Evolutionary conservation across 37 sponge, comb jelly and placozoan genomes (phyloP).

Genomic region (Mnemiopsis leidyi): DNA sequence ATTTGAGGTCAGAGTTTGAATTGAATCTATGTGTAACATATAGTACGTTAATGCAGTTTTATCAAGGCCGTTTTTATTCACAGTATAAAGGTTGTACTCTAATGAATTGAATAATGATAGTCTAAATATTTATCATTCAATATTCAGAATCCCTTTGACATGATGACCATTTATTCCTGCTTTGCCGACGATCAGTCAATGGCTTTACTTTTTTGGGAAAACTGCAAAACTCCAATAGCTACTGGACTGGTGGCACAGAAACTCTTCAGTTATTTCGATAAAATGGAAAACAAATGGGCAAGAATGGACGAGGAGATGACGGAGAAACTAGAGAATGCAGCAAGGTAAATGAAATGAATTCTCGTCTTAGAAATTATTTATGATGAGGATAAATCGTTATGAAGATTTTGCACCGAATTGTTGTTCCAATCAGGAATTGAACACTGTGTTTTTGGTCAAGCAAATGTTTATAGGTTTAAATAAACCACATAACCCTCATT

Average conservation of each 20-base stretch:
- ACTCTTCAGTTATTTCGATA: conserved; percentile 7
- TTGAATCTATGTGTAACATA: too few relatives aligned
- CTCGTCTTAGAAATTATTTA: too few relatives aligned
- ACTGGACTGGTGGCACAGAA: conserved; percentile 28
- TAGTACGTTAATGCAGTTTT: too few relatives aligned
- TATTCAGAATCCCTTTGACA: conserved; percentile 13
- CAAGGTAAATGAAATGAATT: conserved; percentile 26
- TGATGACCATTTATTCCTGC: conserved; percentile 23
- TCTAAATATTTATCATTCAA: too few relatives aligned
- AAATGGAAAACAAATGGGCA: conserved; percentile 32
- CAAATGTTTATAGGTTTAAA: too few relatives aligned
- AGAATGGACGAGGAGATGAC: conserved; percentile 57
- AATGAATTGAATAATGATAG: too few relatives aligned
- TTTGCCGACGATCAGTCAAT: not conserved
- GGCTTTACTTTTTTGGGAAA: conserved; percentile 43
- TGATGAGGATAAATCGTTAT: too few relatives aligned
- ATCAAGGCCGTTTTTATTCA: too few relatives aligned
- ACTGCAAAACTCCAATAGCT: conserved; percentile 12
- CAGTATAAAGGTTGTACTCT: too few relatives aligned
- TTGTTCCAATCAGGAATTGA: not conserved
- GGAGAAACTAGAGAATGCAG: conserved; percentile 45
- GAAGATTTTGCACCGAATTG: not conserved
- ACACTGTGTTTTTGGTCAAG: too few relatives aligned
- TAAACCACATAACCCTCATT: too few relatives aligned
- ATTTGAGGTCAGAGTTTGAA: too few relatives aligned